Base-by-base conservation (phyloP, 2,113 vertebrate species). In the Cromileptes altivelis region DNA sequence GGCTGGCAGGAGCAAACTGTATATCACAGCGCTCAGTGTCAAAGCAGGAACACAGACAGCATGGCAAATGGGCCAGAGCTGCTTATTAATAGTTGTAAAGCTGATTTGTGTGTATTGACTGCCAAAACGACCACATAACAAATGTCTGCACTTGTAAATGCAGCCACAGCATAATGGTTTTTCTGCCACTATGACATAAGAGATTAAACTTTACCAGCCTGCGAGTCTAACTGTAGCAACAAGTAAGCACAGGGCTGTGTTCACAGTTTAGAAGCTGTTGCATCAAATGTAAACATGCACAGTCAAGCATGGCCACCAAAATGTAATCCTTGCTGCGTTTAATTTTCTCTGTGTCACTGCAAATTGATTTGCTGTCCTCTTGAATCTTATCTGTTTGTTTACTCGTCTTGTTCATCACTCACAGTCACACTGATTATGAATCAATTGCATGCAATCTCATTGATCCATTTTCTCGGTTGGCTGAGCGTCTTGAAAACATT, bases 21-120 rank as follows among this genome's bases (percentile, higher is more conserved):
- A 85, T 75, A 89, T 94, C 84, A 88, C 81, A 74, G 65, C 1
- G 18, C 33, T 64, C 64, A 63, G 70, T 75, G 74, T 88, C 82
- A 75, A 85, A 81, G 68, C 57, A 62, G 84, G 75, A 84, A 70
- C 73, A 76, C 79, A 70, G 64, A 17, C 74, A 87, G 80, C 83
- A 64, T 70, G 65, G 87, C 70, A 86, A 93, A 93, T 85, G 85
- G 81, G 74, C 73, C 71, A 30, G 64, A 87, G 78, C 82, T 65
- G 85, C 82, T 89, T 93, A 88, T 91, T 92, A 78, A 88, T 88
- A 80, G 86, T 70, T 87, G 80, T 90, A 92, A 89, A 90, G 80
- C 69, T 89, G 88, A 91, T 93, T 91, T 93, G 82, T 92, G 88
- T 85, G 72, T 53, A 82, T 71, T 5, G 67, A 56, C 86, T 89